Conservation (phyloP, 2,113 vertebrate genomes). For the Numida meleagris region DNA sequence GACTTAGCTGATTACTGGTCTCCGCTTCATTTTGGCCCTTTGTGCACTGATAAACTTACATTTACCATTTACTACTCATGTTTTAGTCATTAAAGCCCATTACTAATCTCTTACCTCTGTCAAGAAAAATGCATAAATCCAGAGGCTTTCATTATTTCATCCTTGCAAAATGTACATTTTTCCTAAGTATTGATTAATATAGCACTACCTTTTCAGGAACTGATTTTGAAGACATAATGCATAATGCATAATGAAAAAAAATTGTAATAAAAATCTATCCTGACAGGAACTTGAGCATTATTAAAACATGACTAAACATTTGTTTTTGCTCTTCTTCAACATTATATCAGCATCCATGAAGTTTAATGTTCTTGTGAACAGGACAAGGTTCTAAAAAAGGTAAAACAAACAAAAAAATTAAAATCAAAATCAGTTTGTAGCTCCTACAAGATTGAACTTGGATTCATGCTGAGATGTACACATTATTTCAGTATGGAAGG, state of each 20-base stretch:
- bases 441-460: neutral
- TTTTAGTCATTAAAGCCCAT: neutral
- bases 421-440: neutral
- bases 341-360: neutral
- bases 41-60: neutral
- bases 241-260: neutral
- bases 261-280: neutral
- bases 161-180: neutral
- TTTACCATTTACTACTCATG: neutral
- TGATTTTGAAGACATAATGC: neutral
- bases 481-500: neutral
- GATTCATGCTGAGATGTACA: neutral
- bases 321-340: neutral
- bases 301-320: neutral
- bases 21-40: neutral
- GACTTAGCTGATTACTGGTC: neutral
- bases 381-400: neutral
- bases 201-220: neutral
- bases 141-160: neutral
- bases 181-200: neutral
- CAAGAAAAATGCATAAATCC: neutral
- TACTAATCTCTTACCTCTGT: neutral
- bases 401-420: neutral
- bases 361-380: neutral
- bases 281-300: neutral